Conservation (phyloP, 64 coral and sea anemone species). For the Platygyra sinensis region DNA sequence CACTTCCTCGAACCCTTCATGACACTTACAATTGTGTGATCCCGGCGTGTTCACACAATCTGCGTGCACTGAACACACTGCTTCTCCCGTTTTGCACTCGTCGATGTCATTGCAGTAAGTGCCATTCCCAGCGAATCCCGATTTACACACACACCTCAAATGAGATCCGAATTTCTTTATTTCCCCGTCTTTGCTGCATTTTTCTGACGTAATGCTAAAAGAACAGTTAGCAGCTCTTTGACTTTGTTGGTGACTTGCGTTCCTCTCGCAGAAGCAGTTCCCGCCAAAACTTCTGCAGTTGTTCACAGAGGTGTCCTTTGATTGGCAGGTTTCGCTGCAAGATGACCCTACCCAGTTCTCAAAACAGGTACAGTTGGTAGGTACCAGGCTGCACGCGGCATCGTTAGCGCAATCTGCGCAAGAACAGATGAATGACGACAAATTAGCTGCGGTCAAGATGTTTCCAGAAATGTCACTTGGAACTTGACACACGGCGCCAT, state of each 20-base stretch:
- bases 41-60: slow-evolving; percentile 43
- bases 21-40: slow-evolving; percentile 24
- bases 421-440: slow-evolving; percentile 30
- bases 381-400: slow-evolving; percentile 7
- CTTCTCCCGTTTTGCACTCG: slow-evolving; percentile 2
- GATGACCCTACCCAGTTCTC: slow-evolving; percentile 1
- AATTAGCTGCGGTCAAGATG: neutral
- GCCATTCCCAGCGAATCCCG: slow-evolving; percentile 42
- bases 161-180: slow-evolving; percentile 24
- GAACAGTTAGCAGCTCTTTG: slow-evolving; percentile 22
- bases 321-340: slow-evolving; percentile 4
- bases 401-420: slow-evolving; percentile 16
- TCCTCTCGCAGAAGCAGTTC: slow-evolving; percentile 7
- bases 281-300: neutral
- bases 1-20: neutral
- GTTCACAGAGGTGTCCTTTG: neutral
- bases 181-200: slow-evolving; percentile 31
- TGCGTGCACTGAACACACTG: neutral
- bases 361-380: slow-evolving; percentile 10
- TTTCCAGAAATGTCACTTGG: slow-evolving; percentile 20
- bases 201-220: slow-evolving; percentile 45
- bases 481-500: neutral
- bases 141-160: slow-evolving; percentile 39
- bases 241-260: neutral
- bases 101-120: slow-evolving; percentile 36